Conservation (phyloP, 2,888 invertebrate genomes). For the Gnatocerus cornutus region DNA sequence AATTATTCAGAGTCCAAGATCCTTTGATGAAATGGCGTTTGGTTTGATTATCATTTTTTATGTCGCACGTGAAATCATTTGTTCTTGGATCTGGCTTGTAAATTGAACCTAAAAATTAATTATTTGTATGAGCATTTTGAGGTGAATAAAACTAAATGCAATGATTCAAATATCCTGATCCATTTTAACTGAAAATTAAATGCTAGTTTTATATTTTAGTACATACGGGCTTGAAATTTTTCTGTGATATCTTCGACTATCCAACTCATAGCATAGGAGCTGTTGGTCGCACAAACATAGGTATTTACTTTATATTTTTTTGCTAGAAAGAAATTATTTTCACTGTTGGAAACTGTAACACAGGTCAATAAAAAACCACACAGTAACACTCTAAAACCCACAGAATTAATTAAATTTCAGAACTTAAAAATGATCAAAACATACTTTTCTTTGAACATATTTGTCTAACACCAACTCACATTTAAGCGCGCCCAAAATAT, state of each 20-base stretch:
- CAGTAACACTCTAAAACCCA: not conserved
- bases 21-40: constrained; percentile 11
- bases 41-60: not conserved
- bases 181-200: no score
- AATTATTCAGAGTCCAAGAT: constrained; percentile 18
- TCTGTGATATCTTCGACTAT: constrained; percentile 3
- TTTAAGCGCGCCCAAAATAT: not conserved
- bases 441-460: not conserved
- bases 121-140: no score
- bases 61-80: not conserved
- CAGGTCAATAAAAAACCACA: not conserved
- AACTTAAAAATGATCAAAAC: not conserved
- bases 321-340: constrained; percentile 1
- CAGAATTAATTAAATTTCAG: no score
- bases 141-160: no score
- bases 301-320: not conserved
- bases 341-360: not conserved
- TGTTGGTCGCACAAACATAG: constrained; percentile 24
- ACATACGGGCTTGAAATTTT: not conserved
- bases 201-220: no score
- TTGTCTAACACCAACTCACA: not conserved
- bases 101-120: not conserved
- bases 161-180: no score
- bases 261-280: constrained; percentile 23
- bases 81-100: not conserved